These are phyloP conservation scores for Scomber scombrus DNA, from an alignment of 2,113 vertebrate species.

Conservation along the genomic window DNA sequence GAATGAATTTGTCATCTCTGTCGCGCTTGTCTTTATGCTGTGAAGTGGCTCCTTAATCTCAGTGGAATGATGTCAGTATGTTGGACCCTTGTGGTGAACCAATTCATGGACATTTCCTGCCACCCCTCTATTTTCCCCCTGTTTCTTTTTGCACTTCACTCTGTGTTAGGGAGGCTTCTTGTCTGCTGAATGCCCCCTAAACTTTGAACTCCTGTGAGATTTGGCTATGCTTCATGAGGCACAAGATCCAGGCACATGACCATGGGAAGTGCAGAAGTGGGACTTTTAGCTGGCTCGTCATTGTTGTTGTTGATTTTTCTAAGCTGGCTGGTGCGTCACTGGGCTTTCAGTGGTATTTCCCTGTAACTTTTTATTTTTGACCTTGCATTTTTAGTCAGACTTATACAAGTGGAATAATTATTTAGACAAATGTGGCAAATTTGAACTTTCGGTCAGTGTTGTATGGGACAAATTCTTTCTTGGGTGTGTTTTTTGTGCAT, in stretches of 20 bases:
- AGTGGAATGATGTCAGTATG: slow-evolving; percentile 21
- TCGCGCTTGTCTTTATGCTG: slow-evolving; percentile 24
- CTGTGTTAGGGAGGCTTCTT: slow-evolving; percentile 7
- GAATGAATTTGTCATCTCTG: slow-evolving; percentile 37
- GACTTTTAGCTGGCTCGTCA: slow-evolving; percentile 40
- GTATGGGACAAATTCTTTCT: background rate
- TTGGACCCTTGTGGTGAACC: slow-evolving; percentile 19
- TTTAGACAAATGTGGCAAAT: background rate
- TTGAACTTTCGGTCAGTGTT: no score
- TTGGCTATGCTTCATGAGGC: slow-evolving; percentile 41
- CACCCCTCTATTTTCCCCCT: background rate
- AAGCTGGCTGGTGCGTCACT: slow-evolving; percentile 13
- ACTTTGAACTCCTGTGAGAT: slow-evolving; percentile 62
- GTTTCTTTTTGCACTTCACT: background rate
- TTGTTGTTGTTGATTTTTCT: slow-evolving; percentile 36
- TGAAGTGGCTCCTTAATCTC: slow-evolving; percentile 44
- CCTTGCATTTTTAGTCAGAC: background rate
- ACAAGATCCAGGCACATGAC: slow-evolving; percentile 68
- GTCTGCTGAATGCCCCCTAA: slow-evolving; percentile 33
- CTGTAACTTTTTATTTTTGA: slow-evolving; percentile 10
- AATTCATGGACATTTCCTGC: slow-evolving; percentile 37
- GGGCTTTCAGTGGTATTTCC: slow-evolving; percentile 23
- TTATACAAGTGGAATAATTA: background rate
- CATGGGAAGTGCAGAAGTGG: slow-evolving; percentile 58
- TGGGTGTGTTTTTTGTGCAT: background rate